phyloP scores from a whole-genome alignment of 2,888 invertebrate genomes.

The Lepidonotus clava region DNA sequence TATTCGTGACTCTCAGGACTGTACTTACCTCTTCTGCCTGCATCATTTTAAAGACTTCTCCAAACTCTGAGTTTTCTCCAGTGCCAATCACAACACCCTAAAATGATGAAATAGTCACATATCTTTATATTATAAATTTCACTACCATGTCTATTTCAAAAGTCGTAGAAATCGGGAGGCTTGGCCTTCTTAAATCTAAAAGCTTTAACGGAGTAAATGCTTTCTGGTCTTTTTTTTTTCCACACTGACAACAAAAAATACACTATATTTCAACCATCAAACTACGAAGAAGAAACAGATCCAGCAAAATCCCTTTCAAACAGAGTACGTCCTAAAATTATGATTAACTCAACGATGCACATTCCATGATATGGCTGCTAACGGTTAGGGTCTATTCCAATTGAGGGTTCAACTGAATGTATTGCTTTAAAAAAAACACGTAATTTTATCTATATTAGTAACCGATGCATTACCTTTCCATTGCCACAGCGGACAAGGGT shows the following conservation, averaged over 20 bases:
- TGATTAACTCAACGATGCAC: no score
- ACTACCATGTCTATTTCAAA: no score
- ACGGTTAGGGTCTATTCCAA: neutral
- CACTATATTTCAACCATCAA: neutral
- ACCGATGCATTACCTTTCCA: conserved; percentile 93
- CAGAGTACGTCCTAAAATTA: no score
- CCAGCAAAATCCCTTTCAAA: no score
- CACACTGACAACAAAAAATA: neutral
- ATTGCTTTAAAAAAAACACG: neutral
- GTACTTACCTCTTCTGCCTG: conserved; percentile 91
- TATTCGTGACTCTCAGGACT: no score
- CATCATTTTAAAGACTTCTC: conserved; percentile 99
- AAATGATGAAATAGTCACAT: neutral
- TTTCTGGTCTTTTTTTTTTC: no score
- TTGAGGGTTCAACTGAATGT: conserved; percentile 8
- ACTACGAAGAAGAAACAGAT: neutral
- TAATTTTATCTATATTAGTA: no score
- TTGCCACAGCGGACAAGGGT: conserved; percentile 97
- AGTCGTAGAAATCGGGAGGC: no score
- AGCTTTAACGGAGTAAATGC: no score
- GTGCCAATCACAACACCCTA: conserved; percentile 98
- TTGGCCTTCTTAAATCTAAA: no score
- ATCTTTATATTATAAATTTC: neutral
- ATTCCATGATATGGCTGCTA: no score
- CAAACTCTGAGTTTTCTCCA: conserved; percentile 98